These are phyloP conservation scores for Campoletis raptor DNA, from an alignment of 2,888 invertebrate genomes.

Conservation along the genomic window DNA sequence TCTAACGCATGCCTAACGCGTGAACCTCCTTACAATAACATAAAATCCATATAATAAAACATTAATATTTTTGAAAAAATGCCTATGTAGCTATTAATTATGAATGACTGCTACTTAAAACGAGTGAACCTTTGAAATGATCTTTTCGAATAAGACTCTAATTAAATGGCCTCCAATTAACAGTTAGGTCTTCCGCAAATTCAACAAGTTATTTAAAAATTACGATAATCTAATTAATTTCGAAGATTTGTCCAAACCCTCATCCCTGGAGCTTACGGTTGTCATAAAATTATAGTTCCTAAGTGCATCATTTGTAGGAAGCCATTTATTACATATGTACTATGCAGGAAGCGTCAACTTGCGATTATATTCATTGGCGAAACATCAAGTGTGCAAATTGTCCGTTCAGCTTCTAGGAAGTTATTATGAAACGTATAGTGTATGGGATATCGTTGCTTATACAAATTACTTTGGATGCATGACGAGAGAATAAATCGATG, in stretches of 20 bases:
- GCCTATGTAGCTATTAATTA: too few relatives aligned
- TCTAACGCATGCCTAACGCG: too few relatives aligned
- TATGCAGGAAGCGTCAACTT: conserved; percentile 60
- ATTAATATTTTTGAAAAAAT: too few relatives aligned
- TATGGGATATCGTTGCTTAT: conserved; percentile 35
- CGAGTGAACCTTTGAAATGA: background rate
- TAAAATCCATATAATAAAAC: too few relatives aligned
- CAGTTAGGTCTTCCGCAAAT: background rate
- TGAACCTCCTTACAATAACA: too few relatives aligned
- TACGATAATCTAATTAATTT: background rate
- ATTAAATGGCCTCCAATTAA: background rate
- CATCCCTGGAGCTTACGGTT: background rate
- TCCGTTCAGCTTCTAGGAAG: conserved; percentile 53
- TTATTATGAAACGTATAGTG: conserved; percentile 50
- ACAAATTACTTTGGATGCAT: conserved; percentile 50
- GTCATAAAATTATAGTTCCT: background rate
- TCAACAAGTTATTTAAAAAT: background rate
- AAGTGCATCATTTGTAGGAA: conserved; percentile 40
- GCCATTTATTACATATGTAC: conserved; percentile 38
- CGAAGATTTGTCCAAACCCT: background rate
- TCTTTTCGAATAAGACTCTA: background rate
- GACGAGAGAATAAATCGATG: conserved; percentile 36
- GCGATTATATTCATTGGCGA: conserved; percentile 62
- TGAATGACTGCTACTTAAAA: background rate
- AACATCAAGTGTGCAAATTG: conserved; percentile 45